Evolutionary conservation across 2,797 vertebrate genomes (phyloP).

Genomic region (Mallotus villosus): DNA sequence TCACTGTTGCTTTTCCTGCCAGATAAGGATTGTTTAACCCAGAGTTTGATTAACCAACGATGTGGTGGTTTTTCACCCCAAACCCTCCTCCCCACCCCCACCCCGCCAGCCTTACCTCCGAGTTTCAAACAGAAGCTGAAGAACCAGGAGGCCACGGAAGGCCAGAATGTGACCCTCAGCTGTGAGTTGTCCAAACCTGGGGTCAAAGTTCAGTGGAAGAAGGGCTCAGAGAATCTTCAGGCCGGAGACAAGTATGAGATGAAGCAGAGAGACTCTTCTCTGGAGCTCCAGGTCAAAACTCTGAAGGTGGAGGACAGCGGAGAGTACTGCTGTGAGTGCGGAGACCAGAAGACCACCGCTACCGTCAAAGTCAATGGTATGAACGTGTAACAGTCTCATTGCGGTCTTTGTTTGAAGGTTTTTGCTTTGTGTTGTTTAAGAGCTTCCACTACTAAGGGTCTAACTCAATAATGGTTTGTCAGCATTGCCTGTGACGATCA

Average conservation of each 20-base stretch:
- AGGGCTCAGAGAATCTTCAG: conserved; percentile 64
- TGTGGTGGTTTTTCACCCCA: conserved; percentile 35
- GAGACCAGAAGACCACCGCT: conserved; percentile 78
- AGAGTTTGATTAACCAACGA: conserved; percentile 29
- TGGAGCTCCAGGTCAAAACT: conserved; percentile 74
- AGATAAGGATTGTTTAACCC: conserved; percentile 6
- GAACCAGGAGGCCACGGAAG: conserved; percentile 75
- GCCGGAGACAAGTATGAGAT: conserved; percentile 73
- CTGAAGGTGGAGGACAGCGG: conserved; percentile 77
- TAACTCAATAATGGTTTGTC: conserved; percentile 51
- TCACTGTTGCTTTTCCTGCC: conserved; percentile 3
- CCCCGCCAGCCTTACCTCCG: conserved; percentile 68
- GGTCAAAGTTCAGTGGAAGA: conserved; percentile 64
- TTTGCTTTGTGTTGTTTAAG: not conserved
- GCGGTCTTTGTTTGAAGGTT: not conserved
- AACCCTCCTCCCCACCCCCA: conserved; percentile 24
- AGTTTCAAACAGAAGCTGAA: conserved; percentile 76
- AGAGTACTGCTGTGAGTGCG: conserved; percentile 81
- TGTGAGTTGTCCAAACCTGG: conserved; percentile 75
- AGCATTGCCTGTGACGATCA: conserved; percentile 79
- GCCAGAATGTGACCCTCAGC: conserved; percentile 64
- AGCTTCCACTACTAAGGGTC: not conserved
- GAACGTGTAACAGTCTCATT: conserved; percentile 27
- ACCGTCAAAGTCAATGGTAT: conserved; percentile 82
- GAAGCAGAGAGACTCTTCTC: conserved; percentile 61